phyloP scores from a whole-genome alignment of 2,797 vertebrate genomes.

The Gallinago nigripennis region DNA sequence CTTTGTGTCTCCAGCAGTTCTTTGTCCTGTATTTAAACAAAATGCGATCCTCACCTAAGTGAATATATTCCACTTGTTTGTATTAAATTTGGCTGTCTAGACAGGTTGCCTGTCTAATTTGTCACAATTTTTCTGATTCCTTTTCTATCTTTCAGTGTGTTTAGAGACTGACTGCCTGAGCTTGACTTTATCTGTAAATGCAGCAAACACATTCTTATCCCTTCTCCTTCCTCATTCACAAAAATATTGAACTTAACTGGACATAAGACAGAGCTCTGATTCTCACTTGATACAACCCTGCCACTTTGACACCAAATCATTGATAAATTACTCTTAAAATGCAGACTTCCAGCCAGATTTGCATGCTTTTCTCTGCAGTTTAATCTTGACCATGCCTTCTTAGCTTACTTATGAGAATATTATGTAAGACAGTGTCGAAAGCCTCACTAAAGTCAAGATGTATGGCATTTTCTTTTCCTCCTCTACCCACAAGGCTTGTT shows the following conservation, averaged over 20 bases:
- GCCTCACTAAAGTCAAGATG: not conserved
- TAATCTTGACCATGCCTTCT: not conserved
- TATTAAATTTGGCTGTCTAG: fast-evolving
- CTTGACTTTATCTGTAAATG: not conserved
- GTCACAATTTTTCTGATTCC: not conserved
- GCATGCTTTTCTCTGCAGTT: not conserved
- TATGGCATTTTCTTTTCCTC: not conserved
- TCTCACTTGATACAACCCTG: not conserved
- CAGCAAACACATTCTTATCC: not conserved
- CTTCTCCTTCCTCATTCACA: not conserved
- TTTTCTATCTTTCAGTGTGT: not conserved
- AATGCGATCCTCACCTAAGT: not conserved
- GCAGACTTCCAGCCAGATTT: not conserved
- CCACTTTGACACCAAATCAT: not conserved
- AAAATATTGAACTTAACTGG: not conserved
- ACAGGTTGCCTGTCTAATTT: not conserved
- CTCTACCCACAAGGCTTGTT: not conserved
- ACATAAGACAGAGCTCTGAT: not conserved
- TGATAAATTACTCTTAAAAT: not conserved
- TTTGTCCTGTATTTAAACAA: not conserved
- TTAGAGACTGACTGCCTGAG: not conserved
- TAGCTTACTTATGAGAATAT: not conserved
- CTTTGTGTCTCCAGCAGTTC: not conserved
- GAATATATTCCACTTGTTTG: not conserved
- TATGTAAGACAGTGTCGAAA: not conserved